These are phyloP conservation scores for Platycercus adscitus DNA, from an alignment of 2,113 vertebrate genomes.

Conservation along the genomic window DNA sequence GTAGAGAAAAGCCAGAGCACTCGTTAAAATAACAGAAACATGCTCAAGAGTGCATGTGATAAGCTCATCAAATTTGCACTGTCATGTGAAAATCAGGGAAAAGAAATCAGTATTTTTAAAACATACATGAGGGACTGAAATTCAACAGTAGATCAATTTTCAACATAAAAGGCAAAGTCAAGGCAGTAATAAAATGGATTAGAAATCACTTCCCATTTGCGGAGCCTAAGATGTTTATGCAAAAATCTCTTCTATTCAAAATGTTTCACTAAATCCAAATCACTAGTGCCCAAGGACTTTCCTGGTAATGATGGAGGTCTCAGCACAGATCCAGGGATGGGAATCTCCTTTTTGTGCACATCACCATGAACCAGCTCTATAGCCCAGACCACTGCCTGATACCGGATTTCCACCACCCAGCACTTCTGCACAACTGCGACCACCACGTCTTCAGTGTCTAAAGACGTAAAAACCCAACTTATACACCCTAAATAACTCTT, in stretches of 20 bases:
- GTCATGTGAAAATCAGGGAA: background rate
- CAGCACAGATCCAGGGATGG: background rate
- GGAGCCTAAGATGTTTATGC: background rate
- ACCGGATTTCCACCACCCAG: background rate
- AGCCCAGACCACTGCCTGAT: background rate
- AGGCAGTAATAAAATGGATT: background rate
- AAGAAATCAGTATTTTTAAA: background rate
- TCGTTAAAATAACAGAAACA: background rate
- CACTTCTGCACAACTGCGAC: background rate
- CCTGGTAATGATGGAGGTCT: background rate
- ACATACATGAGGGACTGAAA: background rate
- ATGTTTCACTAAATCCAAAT: rapidly evolving
- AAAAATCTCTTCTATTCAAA: background rate
- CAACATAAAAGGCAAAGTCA: background rate
- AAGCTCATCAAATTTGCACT: background rate
- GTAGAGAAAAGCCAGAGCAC: background rate
- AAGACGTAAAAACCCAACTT: background rate
- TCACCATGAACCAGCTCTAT: background rate
- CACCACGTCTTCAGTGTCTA: rapidly evolving
- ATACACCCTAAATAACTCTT: background rate
- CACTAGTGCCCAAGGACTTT: background rate
- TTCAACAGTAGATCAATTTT: background rate
- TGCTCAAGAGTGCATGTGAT: too few relatives aligned
- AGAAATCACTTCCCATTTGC: background rate
- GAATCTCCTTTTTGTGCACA: background rate